These are phyloP conservation scores for Epinephelus malabaricus DNA, from an alignment of 2,797 vertebrate genomes.

Conservation along the genomic window DNA sequence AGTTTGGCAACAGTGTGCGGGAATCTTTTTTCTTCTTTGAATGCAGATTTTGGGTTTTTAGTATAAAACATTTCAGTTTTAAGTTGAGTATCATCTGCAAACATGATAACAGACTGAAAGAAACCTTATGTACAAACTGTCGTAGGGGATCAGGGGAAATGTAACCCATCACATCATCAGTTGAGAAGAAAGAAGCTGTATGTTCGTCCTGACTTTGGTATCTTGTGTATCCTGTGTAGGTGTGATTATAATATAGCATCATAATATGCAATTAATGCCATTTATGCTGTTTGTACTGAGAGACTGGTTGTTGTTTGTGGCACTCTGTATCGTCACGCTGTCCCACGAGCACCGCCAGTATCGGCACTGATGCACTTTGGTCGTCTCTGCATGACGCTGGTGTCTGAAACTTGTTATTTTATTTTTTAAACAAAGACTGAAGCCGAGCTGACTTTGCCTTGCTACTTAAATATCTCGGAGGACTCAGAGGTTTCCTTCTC, in stretches of 20 bases:
- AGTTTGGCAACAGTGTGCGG: no score
- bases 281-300: constrained; percentile 17
- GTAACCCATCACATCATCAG: neutral
- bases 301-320: constrained; percentile 20
- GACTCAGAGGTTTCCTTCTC: neutral
- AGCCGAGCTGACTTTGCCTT: constrained; percentile 25
- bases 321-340: neutral
- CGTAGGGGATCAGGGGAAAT: neutral
- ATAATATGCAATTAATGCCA: constrained; percentile 60
- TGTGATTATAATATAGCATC: constrained; percentile 43
- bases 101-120: neutral
- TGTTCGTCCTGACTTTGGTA: constrained; percentile 26
- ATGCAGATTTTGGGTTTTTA: neutral
- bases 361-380: constrained; percentile 57
- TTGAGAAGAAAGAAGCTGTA: constrained; percentile 10
- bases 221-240: constrained; percentile 30
- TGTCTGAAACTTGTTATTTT: neutral
- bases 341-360: neutral
- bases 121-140: neutral
- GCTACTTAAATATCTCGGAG: neutral
- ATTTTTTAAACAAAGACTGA: neutral
- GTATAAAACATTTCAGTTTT: neutral
- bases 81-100: constrained; percentile 19
- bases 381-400: constrained; percentile 53
- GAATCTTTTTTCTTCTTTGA: no score